Evolutionary conservation across 1,140 invertebrate species (phyloP), one percentile per base, ranked within the genome.

Genomic region (Cydia pomonella): DNA sequence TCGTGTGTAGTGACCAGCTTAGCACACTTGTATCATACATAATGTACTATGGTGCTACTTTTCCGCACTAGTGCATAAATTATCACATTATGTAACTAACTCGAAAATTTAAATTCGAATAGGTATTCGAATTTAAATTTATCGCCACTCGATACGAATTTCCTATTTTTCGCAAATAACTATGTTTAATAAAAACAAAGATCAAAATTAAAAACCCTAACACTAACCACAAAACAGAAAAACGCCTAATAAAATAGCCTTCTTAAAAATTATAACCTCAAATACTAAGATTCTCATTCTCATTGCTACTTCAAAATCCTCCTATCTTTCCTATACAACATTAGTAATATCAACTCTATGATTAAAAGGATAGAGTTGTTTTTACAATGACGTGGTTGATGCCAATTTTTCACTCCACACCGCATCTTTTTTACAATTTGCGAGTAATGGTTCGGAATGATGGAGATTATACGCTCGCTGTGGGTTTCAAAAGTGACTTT

Each of bases 391-490:
- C 4, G 6, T 18, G 12, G 3, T 23, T 9, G 0, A n/a, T 16
- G 27, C 16, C 29, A 7, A 69, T 33, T 69, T 69, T 69, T 69
- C 64, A 69, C 29, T 69, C 27, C n/a, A 21, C 23, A 69, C 64
- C 64, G 64, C 27, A 38, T 69, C 64, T 69, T 69, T 69, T 69
- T 69, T 41, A 69, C 64, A 69, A 69, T 69, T 69, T 69, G 64
- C 64, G 64, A n/a, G 64, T 69, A 69, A 69, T 69, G 64, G 64
- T 69, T 38, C 16, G 64, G 64, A 69, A 69, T 69, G 64, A 69
- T 69, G 64, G 64, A 69, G 64, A 69, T 69, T 69, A 69, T 38
- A 10, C 64, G 16, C 33, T n/a, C 64, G 64, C 64, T 69, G 0
- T 41, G 64, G 27, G 27, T 33, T 69, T 69, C 29, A 18, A 33